phyloP scores from a whole-genome alignment of 53 echinoderm and acorn worm genomes.

The Arbacia lixula region DNA sequence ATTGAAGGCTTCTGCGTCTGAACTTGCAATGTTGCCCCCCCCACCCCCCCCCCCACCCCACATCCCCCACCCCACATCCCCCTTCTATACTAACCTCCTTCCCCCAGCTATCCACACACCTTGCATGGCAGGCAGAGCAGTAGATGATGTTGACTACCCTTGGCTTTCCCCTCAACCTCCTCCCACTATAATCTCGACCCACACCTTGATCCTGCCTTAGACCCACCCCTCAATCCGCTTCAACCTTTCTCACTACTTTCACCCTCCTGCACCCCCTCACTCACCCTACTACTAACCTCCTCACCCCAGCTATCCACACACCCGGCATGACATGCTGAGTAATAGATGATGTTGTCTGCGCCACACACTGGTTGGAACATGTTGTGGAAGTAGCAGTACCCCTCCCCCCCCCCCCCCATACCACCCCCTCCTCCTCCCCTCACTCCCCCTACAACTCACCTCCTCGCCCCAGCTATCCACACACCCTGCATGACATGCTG shows the following conservation, averaged over 20 bases:
- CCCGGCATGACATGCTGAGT: constrained; percentile 91
- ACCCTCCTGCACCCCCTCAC: not conserved
- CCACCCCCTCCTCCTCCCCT: not conserved
- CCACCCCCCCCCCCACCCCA: too few species aligned
- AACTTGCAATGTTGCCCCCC: too few species aligned
- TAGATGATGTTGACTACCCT: too few species aligned
- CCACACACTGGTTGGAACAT: constrained; percentile 92
- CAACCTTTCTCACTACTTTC: not conserved
- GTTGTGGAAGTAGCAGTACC: constrained; percentile 72
- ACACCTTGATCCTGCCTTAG: too few species aligned
- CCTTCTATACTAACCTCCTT: too few species aligned
- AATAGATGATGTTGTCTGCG: constrained; percentile 86
- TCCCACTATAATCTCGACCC: not conserved
- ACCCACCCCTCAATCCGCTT: too few species aligned
- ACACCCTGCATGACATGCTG: constrained; percentile 90
- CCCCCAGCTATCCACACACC: too few species aligned
- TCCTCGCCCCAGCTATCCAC: constrained; percentile 45
- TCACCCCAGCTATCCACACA: constrained; percentile 56
- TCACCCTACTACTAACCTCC: constrained; percentile 15
- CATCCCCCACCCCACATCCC: too few species aligned
- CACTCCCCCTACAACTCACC: not conserved
- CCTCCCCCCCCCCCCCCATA: not conserved
- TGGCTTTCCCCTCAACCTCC: not conserved
- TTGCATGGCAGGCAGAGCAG: too few species aligned
- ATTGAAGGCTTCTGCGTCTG: too few species aligned